Evolutionary conservation across 2,888 invertebrate species (phyloP), one percentile per base, ranked within the genome.

Genomic region (Tanypteryx hageni): DNA sequence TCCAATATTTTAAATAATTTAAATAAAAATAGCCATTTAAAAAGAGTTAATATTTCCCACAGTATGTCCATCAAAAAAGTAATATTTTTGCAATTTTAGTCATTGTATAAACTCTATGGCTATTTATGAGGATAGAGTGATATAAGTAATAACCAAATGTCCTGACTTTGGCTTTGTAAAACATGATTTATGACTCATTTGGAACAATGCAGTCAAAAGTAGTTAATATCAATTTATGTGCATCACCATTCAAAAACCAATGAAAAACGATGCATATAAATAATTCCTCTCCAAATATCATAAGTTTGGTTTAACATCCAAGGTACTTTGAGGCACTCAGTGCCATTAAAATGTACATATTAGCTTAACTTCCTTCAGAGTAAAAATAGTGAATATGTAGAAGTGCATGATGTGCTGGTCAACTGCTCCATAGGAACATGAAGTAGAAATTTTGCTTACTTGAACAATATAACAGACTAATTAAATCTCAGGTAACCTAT

Each of bases 341-440:
- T 89, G 89, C 68, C 11, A 3, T 89, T 31, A 64, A 89, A 89
- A 61, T 64, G 8, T 44, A 68, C 64, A 89, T 27, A 31, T 89
- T 64, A n/a, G 61, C 13, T 64, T 89, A 64, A 31, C 61, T 64
- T 68, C 44, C 44, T 64, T 58, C 89, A 44, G 64, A 89, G 64
- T 89, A 89, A 13, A 64, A 68, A 89, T 61, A 89, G 64, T 68
- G 89, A 83, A 44, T 64, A 89, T 64, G 44, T 64, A 68, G n/a
- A 89, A 64, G 89, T 89, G 89, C 89, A 68, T 64, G 44, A 68
- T 89, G 89, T 89, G 89, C 89, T 68, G 61, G 56, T 64, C 64
- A 64, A 31, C 86, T 61, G 61, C 59, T 89, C 64, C 89, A 64
- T 64, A 89, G 89, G 89, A 89, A 89, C 89, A 89, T 89, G 61